Conservation (phyloP, 2,113 vertebrate genomes). For the mouse (Mus musculus) region GRCm39 chr1:79576501-79577000, state of each 20-base stretch:
- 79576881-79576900: neutral
- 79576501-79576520: neutral
- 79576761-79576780: neutral
- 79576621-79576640: neutral
- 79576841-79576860: neutral
- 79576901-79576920: neutral
- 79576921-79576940: neutral
- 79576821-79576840: neutral
- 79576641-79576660: neutral
- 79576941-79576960: neutral
- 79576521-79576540: neutral
- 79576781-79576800: neutral
- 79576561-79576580: neutral
- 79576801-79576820: neutral
- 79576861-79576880: neutral
- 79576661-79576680: neutral
- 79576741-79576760: neutral
- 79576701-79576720: neutral
- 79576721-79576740: neutral
- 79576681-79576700: neutral
- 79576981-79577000: neutral
- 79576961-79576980: neutral
- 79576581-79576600: neutral
- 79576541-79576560: neutral
- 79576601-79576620: neutral